These are phyloP conservation scores for Callipepla squamata DNA, from an alignment of 2,113 vertebrate genomes.

Conservation along the genomic window DNA sequence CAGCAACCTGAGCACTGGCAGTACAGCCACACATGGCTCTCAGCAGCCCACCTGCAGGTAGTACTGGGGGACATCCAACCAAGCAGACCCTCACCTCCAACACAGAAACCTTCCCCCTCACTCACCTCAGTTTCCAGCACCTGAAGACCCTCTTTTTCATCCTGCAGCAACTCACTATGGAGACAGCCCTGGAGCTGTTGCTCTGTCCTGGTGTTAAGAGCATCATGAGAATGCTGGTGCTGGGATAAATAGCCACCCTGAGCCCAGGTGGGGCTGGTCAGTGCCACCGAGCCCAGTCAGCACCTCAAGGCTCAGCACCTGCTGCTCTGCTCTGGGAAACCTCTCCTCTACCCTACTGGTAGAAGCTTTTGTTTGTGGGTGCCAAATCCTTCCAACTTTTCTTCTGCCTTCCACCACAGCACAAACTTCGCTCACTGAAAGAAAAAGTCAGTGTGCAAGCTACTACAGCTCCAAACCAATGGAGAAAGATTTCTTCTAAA, in stretches of 20 bases:
- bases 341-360: background rate
- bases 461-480: background rate
- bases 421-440: background rate
- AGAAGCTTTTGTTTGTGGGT: rapidly evolving
- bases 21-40: rapidly evolving
- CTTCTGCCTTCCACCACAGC: background rate
- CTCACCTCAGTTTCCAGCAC: background rate
- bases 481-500: constrained; percentile 11
- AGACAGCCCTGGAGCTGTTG: rapidly evolving
- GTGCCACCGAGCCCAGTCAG: background rate
- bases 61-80: rapidly evolving
- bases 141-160: rapidly evolving
- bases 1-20: background rate
- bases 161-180: rapidly evolving
- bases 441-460: background rate
- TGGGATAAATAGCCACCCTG: background rate
- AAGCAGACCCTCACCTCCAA: rapidly evolving
- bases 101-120: background rate
- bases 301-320: background rate
- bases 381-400: too few relatives aligned
- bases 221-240: rapidly evolving
- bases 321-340: background rate
- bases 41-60: background rate
- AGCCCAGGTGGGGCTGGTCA: background rate
- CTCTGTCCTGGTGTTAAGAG: rapidly evolving